These are phyloP conservation scores for Gastrophysa polygoni DNA, from an alignment of 2,888 invertebrate genomes.

Conservation along the genomic window DNA sequence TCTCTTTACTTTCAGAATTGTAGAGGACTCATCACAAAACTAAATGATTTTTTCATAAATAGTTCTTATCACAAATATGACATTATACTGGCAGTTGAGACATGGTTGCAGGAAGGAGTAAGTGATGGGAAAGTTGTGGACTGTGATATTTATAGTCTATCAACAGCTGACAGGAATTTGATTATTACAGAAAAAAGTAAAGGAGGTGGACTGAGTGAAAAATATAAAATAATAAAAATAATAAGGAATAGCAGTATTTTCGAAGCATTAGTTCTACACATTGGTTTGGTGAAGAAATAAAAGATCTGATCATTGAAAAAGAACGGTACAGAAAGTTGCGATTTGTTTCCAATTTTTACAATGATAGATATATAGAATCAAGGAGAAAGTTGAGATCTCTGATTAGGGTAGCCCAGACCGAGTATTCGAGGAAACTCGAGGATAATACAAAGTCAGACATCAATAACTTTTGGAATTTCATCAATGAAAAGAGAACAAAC, in stretches of 20 bases:
- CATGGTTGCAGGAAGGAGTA: conserved; percentile 1
- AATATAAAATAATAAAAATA: conserved; percentile 3
- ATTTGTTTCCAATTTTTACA: no score
- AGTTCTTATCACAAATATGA: conserved; percentile 5
- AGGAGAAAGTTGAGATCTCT: no score
- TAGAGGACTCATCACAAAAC: not conserved
- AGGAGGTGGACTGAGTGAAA: not conserved
- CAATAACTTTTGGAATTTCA: not conserved
- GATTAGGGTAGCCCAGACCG: no score
- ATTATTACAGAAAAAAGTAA: not conserved
- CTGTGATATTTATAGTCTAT: not conserved
- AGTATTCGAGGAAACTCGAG: not conserved
- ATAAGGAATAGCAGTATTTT: not conserved
- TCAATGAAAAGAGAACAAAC: no score
- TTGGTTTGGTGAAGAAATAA: not conserved
- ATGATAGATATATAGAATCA: no score
- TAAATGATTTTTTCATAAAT: no score
- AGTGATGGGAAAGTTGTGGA: conserved; percentile 1
- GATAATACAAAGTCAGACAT: not conserved
- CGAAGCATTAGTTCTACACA: not conserved
- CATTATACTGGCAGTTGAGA: conserved; percentile 1
- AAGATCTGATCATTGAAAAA: no score
- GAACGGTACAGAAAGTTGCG: no score
- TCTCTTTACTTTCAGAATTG: conserved; percentile 6
- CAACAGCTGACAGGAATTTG: not conserved